Conservation (phyloP, 2,797 vertebrate species). For the Gallirallus australis region DNA sequence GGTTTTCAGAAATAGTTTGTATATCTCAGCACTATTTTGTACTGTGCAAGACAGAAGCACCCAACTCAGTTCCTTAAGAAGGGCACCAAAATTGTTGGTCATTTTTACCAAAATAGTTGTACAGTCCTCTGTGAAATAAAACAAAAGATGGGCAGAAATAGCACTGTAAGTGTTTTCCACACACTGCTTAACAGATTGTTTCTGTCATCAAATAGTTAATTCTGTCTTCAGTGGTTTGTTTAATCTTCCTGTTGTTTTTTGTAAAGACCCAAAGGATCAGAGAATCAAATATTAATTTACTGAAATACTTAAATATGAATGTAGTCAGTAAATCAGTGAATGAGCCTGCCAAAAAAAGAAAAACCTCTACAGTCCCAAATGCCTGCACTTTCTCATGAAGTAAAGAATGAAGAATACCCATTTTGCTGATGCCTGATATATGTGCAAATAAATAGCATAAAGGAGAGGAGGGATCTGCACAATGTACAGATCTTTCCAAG, state of each 20-base stretch:
- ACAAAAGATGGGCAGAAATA: background rate
- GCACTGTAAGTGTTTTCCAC: background rate
- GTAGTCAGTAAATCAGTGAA: background rate
- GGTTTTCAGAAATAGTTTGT: background rate
- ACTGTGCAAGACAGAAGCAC: background rate
- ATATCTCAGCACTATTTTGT: background rate
- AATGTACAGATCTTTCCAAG: background rate
- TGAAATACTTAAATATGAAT: background rate
- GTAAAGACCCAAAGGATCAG: background rate
- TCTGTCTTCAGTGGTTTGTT: background rate
- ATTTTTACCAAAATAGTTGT: background rate
- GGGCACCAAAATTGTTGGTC: background rate
- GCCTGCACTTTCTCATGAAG: background rate
- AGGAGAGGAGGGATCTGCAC: background rate
- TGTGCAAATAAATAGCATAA: background rate
- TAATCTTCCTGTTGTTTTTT: background rate
- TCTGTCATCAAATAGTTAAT: background rate
- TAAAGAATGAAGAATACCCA: background rate
- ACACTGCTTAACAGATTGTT: background rate
- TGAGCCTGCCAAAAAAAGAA: background rate
- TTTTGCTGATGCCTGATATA: background rate
- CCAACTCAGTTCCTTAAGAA: background rate
- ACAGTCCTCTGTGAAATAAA: background rate
- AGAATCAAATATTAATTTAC: background rate
- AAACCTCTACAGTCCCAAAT: background rate